Evolutionary conservation across 2,888 invertebrate genomes (phyloP), one percentile per base, ranked within the genome.

Genomic region (Cerastis rubricosa): DNA sequence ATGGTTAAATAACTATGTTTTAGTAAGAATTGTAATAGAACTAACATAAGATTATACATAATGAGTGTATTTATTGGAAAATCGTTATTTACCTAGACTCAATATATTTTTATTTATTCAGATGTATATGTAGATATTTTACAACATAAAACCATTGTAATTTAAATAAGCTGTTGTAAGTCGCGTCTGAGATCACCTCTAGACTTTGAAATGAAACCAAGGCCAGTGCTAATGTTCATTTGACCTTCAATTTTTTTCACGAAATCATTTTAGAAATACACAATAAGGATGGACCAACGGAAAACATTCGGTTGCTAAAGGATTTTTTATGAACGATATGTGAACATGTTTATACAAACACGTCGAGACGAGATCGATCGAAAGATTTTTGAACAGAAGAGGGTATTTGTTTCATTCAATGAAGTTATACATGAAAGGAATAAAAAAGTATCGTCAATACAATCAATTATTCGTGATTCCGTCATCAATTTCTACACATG

Each of bases 201-300:
- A 93, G 89, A 91, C 91, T 93, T 92, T 91, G 90, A 93, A 93
- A 92, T 91, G 91, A 92, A 92, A 91, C 91, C 94, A 94, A 95
- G 94, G 95, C 90, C 90, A 92, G 87, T 90, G 91, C 90, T 91
- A 91, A 93, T 94, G 89, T 91, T 90, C 89, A 87, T 90, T 85
- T 87, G 93, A 94, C 94, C 94, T 95, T 94, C 91, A 90, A 85
- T 91, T 93, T 93, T 84, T 93, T 92, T 90, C 90, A 88, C 89
- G 90, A 92, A 92, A 90, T 90, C 84, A 87, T 86, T 84, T 90
- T 90, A 87, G 87, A 89, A 86, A 89, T 86, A 87, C 84, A 86
- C 85, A 84, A 89, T 83, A 88, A 87, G 85, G 84, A 81, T 84
- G 84, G 84, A 71, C 78, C 76, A 78, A 78, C 75, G 78, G 76